phyloP scores from a whole-genome alignment of 1,140 invertebrate species.

The Ceratoteleas bidentatus region DNA sequence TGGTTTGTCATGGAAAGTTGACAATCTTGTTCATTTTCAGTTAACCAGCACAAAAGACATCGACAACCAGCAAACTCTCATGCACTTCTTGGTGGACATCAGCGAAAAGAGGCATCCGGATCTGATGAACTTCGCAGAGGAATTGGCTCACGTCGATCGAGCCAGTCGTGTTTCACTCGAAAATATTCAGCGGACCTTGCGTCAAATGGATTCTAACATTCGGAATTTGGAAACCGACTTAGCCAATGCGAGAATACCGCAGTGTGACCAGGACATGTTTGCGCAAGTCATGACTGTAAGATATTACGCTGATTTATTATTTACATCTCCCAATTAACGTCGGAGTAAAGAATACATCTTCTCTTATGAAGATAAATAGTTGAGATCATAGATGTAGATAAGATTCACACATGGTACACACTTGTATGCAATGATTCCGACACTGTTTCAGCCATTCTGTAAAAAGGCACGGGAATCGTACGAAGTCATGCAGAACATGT shows the following conservation, averaged over 20 bases:
- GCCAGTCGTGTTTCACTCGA: slow-evolving; percentile 93
- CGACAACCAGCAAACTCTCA: slow-evolving; percentile 94
- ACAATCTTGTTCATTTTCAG: slow-evolving; percentile 84
- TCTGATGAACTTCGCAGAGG: slow-evolving; percentile 90
- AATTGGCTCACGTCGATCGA: slow-evolving; percentile 92
- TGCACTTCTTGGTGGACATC: slow-evolving; percentile 95
- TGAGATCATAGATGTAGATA: not conserved
- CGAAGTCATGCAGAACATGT: slow-evolving; percentile 95
- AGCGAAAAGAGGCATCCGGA: slow-evolving; percentile 95
- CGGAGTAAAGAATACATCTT: not conserved
- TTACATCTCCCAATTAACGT: slow-evolving; percentile 10
- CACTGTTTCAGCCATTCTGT: slow-evolving; percentile 36
- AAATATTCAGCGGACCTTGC: slow-evolving; percentile 90
- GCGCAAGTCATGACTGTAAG: slow-evolving; percentile 90
- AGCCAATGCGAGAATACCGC: slow-evolving; percentile 88
- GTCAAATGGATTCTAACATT: slow-evolving; percentile 93
- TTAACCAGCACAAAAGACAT: slow-evolving; percentile 96
- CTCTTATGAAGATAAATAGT: not conserved
- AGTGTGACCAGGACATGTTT: slow-evolving; percentile 91
- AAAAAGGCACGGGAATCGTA: slow-evolving; percentile 91
- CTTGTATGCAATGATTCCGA: not conserved
- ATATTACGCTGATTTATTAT: not conserved
- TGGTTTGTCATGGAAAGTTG: too few relatives aligned
- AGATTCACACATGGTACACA: not conserved
- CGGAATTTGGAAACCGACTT: slow-evolving; percentile 94